Evolutionary conservation across 1,140 invertebrate species (phyloP).

Genomic region (Spodoptera litura): DNA sequence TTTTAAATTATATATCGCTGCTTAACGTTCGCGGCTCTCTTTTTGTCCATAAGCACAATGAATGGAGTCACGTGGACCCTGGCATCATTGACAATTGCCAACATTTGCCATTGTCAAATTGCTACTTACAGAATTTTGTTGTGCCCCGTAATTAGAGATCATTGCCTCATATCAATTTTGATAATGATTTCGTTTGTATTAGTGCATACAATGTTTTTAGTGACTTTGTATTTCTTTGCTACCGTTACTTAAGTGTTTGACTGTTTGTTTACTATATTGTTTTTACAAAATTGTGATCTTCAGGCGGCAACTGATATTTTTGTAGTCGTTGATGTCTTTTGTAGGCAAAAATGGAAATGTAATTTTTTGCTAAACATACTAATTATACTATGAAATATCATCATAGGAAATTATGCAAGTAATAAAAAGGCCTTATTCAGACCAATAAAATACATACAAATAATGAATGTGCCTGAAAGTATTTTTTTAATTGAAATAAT

Average conservation of each 20-base stretch:
- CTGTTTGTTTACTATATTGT: background rate
- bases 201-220: background rate
- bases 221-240: background rate
- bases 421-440: no score
- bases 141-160: constrained; percentile 51
- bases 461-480: no score
- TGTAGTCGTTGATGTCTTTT: constrained; percentile 44
- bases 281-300: background rate
- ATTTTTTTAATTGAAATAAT: no score
- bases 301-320: no score
- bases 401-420: no score
- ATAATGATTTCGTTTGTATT: constrained; percentile 51
- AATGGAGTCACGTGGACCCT: constrained; percentile 53
- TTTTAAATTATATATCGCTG: constrained; percentile 56
- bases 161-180: constrained; percentile 58
- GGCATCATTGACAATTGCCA: constrained; percentile 47
- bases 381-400: no score
- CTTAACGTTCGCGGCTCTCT: constrained; percentile 39
- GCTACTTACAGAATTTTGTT: constrained; percentile 56
- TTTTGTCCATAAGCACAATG: constrained; percentile 52
- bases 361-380: background rate
- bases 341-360: no score
- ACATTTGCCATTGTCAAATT: constrained; percentile 61
- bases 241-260: background rate
- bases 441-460: no score